Conservation (phyloP, 2,888 invertebrate genomes). For the Ochropleura leucogaster region DNA sequence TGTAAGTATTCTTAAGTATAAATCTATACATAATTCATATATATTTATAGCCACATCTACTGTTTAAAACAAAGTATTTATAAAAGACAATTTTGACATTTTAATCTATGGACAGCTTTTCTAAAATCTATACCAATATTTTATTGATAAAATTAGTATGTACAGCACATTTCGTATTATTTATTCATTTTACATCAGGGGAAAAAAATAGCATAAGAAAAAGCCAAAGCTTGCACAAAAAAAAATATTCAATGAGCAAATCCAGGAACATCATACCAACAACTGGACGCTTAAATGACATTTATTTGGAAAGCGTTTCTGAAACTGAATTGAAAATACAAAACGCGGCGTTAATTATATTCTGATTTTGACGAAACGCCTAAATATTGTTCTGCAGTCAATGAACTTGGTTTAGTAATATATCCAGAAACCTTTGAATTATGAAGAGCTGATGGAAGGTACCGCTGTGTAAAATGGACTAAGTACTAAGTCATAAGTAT, state of each 20-base stretch:
- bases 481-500: too few species aligned
- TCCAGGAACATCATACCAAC: background rate
- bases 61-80: background rate
- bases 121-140: background rate
- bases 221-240: background rate
- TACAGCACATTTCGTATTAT: slow-evolving; percentile 6
- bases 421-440: background rate
- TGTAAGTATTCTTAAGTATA: background rate
- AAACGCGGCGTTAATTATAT: background rate
- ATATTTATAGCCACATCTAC: background rate
- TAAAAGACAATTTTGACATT: background rate
- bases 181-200: background rate
- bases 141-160: background rate
- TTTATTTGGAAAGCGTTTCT: background rate
- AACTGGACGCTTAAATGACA: background rate
- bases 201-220: too few species aligned
- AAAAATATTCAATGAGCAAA: background rate
- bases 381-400: background rate
- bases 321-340: background rate
- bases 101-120: background rate
- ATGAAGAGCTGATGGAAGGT: background rate
- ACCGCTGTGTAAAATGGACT: too few species aligned
- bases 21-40: background rate
- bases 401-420: background rate
- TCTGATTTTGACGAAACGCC: background rate